Conservation (phyloP, 2,888 invertebrate species). For the Crioceris asparagi region DNA sequence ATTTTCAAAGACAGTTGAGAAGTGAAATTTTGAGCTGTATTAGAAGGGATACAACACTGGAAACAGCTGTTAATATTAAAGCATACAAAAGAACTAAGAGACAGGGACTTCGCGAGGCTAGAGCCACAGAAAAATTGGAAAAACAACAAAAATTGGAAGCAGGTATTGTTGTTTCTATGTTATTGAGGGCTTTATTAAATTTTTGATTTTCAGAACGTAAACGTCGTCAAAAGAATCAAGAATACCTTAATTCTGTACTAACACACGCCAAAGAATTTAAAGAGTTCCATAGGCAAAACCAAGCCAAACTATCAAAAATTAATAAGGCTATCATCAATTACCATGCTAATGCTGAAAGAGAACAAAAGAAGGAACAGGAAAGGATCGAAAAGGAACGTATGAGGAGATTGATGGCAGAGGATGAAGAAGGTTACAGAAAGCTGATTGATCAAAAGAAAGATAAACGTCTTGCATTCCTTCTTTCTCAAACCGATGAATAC, state of each 20-base stretch:
- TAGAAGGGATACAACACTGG: conserved; percentile 87
- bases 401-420: conserved; percentile 96
- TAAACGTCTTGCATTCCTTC: conserved; percentile 91
- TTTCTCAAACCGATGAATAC: conserved; percentile 98
- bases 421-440: conserved; percentile 98
- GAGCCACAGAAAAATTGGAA: conserved; percentile 96
- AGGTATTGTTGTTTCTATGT: too few relatives aligned
- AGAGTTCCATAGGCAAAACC: conserved; percentile 88
- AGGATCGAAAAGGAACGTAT: conserved; percentile 98
- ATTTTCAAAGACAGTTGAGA: conserved; percentile 89
- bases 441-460: conserved; percentile 99
- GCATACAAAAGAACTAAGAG: conserved; percentile 96
- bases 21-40: conserved; percentile 81
- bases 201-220: too few relatives aligned
- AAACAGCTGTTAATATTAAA: conserved; percentile 87
- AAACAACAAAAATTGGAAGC: conserved; percentile 98
- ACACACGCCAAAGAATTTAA: conserved; percentile 98
- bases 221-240: conserved; percentile 94
- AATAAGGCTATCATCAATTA: conserved; percentile 95
- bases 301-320: conserved; percentile 74
- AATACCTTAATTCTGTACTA: conserved; percentile 89
- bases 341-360: conserved; percentile 96
- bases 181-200: too few relatives aligned
- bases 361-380: conserved; percentile 99
- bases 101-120: conserved; percentile 80